phyloP scores from a whole-genome alignment of 2,888 invertebrate genomes.

The Julus scandinavius region DNA sequence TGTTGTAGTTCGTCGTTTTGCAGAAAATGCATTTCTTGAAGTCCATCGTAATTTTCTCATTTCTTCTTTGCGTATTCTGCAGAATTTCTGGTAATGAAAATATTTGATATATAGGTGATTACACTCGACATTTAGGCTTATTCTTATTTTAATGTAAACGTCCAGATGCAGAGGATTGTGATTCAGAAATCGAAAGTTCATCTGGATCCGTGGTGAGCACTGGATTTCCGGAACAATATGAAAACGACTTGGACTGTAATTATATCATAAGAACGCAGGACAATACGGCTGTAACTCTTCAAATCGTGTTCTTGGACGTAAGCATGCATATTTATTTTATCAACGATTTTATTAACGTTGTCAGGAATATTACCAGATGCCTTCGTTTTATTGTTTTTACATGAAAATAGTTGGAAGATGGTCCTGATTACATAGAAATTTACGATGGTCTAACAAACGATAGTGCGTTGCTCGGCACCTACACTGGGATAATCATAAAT shows the following conservation, averaged over 20 bases:
- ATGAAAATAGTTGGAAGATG: slow-evolving; percentile 1
- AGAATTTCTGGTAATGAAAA: not conserved
- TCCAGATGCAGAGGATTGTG: not conserved
- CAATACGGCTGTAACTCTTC: not conserved
- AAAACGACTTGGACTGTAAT: not conserved
- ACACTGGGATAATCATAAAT: not conserved
- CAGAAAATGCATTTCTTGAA: not conserved
- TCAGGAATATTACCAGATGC: too few species aligned
- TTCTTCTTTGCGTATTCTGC: not conserved
- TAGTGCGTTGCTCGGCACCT: not conserved
- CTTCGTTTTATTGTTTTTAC: not conserved
- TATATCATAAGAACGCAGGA: not conserved
- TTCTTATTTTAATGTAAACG: not conserved
- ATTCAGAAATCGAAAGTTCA: not conserved
- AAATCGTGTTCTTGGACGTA: not conserved
- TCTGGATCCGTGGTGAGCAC: not conserved
- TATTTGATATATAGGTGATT: not conserved
- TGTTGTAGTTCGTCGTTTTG: not conserved
- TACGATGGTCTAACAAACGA: not conserved
- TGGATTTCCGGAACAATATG: not conserved
- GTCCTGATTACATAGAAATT: slow-evolving; percentile 19
- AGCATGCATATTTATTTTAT: not conserved
- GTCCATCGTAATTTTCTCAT: not conserved
- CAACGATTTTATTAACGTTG: not conserved
- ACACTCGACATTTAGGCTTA: not conserved